phyloP scores from a whole-genome alignment of 2,888 invertebrate genomes.

The Xanthorhoe designata region DNA sequence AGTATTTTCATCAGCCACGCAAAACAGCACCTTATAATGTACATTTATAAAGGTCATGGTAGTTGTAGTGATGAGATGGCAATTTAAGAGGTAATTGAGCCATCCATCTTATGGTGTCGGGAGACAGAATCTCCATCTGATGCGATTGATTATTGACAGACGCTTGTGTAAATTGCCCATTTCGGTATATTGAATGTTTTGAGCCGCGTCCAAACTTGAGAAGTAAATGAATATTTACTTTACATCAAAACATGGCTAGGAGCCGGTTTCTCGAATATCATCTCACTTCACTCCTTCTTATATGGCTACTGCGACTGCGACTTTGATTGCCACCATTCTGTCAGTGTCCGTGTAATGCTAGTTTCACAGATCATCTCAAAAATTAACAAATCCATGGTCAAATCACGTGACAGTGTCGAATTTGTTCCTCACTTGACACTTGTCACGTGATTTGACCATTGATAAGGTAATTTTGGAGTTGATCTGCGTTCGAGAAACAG shows the following conservation, averaged over 20 bases:
- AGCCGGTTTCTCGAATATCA: too few relatives aligned
- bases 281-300: too few relatives aligned
- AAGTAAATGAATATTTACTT: neutral
- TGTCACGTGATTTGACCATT: too few relatives aligned
- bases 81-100: constrained; percentile 57
- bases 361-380: too few relatives aligned
- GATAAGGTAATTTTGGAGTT: too few relatives aligned
- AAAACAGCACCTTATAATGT: constrained; percentile 38
- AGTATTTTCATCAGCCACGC: constrained; percentile 24
- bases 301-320: too few relatives aligned
- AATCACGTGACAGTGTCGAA: too few relatives aligned
- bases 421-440: too few relatives aligned
- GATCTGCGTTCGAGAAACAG: too few relatives aligned
- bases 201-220: constrained; percentile 20
- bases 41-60: constrained; percentile 37
- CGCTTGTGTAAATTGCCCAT: constrained; percentile 40
- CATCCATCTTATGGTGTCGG: constrained; percentile 61
- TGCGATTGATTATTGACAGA: constrained; percentile 51
- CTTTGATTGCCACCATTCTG: too few relatives aligned
- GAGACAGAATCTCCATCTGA: constrained; percentile 45
- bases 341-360: too few relatives aligned
- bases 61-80: constrained; percentile 39
- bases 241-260: neutral
- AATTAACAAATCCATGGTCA: too few relatives aligned
- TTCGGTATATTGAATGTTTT: constrained; percentile 45